Conservation (phyloP, 2,113 vertebrate species). For the Antechinus flavipes region DNA sequence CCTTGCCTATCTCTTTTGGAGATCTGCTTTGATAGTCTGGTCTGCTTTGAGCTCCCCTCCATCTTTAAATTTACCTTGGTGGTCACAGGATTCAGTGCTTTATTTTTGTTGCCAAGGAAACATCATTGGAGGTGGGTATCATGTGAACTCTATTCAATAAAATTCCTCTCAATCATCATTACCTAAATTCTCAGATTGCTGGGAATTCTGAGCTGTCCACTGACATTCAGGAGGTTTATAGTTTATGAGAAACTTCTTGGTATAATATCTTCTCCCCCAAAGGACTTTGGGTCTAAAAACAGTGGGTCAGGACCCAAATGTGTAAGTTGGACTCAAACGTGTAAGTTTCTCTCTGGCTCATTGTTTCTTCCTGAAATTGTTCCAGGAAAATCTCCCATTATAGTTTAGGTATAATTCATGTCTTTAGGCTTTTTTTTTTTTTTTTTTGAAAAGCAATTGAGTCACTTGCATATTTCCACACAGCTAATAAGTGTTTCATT, state of each 20-base stretch:
- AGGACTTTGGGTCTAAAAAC: neutral
- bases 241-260: neutral
- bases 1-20: neutral
- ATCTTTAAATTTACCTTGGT: neutral
- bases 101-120: neutral
- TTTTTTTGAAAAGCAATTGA: too few relatives aligned
- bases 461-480: too few relatives aligned
- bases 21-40: neutral
- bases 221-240: neutral
- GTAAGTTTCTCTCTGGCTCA: neutral
- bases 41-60: neutral
- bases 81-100: neutral
- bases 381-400: neutral
- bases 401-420: neutral
- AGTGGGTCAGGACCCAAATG: neutral
- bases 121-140: neutral
- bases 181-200: neutral
- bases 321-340: neutral
- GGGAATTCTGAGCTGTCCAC: neutral
- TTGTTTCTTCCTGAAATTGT: neutral
- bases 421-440: neutral
- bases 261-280: neutral
- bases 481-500: too few relatives aligned
- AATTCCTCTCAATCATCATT: neutral
- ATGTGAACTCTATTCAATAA: neutral